These are phyloP conservation scores for Centropyge bicolor DNA, from an alignment of 2,797 vertebrate species.

Conservation along the genomic window DNA sequence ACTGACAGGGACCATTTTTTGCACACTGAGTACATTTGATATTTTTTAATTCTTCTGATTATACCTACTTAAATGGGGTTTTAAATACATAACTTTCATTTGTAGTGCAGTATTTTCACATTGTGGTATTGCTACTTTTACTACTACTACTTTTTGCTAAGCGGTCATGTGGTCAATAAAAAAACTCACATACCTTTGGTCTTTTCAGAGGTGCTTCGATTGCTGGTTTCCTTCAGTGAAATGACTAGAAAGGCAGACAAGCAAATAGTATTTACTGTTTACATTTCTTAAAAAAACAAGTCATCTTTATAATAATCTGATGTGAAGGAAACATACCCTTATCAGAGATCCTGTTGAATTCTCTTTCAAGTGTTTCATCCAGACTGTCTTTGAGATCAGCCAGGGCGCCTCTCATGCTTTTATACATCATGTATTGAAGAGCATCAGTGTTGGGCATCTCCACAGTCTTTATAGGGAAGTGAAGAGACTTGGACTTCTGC, in stretches of 20 bases:
- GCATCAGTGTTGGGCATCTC: slow-evolving; percentile 75
- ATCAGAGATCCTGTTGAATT: slow-evolving; percentile 78
- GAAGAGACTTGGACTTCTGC: slow-evolving; percentile 77
- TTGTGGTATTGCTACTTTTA: no score
- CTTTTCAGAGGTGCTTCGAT: slow-evolving; percentile 48
- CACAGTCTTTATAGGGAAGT: slow-evolving; percentile 59
- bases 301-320: neutral
- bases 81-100: no score
- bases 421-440: slow-evolving; percentile 81
- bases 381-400: slow-evolving; percentile 74
- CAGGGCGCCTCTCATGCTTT: slow-evolving; percentile 72
- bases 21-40: no score
- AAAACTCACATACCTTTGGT: slow-evolving; percentile 60
- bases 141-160: no score
- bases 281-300: neutral
- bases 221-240: slow-evolving; percentile 72
- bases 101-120: no score
- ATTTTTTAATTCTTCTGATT: no score
- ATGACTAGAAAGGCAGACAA: slow-evolving; percentile 56
- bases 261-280: neutral
- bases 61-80: no score
- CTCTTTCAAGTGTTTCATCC: slow-evolving; percentile 74
- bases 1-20: no score
- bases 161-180: neutral
- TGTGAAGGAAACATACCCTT: slow-evolving; percentile 64